Percentiles rank a stretch among this genome's conserved stretches.
phyloP scores from a whole-genome alignment of 2,113 vertebrate species.

The Marmota monax region DNA sequence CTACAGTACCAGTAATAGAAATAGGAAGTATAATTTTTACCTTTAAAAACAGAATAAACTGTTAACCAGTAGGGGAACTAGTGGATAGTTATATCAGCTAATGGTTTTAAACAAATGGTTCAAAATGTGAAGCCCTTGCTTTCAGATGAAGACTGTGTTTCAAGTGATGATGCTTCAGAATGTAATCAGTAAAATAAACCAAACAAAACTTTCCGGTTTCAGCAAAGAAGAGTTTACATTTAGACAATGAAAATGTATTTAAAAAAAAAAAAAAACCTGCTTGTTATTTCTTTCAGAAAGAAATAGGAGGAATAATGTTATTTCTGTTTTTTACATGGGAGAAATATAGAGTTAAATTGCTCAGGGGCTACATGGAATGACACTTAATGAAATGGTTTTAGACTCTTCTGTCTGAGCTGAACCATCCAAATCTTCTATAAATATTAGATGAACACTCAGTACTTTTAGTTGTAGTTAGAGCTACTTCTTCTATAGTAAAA shows the following conservation, averaged over 20 bases:
- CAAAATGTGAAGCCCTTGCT: slow-evolving; percentile 48
- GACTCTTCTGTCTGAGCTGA: slow-evolving; percentile 28
- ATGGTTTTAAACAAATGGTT: slow-evolving; percentile 48
- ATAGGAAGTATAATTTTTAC: slow-evolving; percentile 42
- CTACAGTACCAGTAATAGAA: neutral
- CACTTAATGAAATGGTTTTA: slow-evolving; percentile 70
- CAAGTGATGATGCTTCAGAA: slow-evolving; percentile 30
- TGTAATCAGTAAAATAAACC: slow-evolving; percentile 55
- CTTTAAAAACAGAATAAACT: slow-evolving; percentile 38
- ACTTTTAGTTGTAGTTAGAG: slow-evolving; percentile 17
- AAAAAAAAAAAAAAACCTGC: neutral
- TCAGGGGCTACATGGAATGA: slow-evolving; percentile 49
- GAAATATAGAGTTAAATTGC: slow-evolving; percentile 67
- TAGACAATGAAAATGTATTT: slow-evolving; percentile 16
- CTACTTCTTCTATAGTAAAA: slow-evolving; percentile 34
- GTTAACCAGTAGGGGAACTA: neutral
- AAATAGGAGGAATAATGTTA: neutral
- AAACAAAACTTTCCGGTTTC: slow-evolving; percentile 31
- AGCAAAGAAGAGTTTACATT: slow-evolving; percentile 48
- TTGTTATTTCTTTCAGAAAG: slow-evolving; percentile 36
- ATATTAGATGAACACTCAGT: slow-evolving; percentile 49
- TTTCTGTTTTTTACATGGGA: slow-evolving; percentile 17
- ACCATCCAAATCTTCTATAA: slow-evolving; percentile 52
- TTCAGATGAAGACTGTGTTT: slow-evolving; percentile 61
- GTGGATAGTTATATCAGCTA: neutral